Conservation (phyloP, 2,888 invertebrate genomes). For the Drosophila percnosoma region DNA sequence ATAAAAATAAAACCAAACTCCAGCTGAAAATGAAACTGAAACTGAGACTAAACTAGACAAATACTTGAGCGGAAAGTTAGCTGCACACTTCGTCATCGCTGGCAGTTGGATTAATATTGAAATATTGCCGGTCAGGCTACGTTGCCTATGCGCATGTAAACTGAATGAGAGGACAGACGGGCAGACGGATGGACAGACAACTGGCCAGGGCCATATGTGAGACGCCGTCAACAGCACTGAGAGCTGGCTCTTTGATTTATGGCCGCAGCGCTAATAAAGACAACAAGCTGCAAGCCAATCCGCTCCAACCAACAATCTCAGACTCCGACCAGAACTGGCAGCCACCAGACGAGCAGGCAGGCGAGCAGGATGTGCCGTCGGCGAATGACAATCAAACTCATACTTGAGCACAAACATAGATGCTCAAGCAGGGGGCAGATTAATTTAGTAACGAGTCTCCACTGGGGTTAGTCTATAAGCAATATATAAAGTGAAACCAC, state of each 20-base stretch:
- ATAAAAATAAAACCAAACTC: conserved; percentile 27
- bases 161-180: conserved; percentile 36
- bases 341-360: neutral
- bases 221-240: conserved; percentile 50
- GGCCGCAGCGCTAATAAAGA: conserved; percentile 71
- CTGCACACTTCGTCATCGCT: conserved; percentile 76
- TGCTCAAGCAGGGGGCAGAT: conserved; percentile 12
- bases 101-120: conserved; percentile 83
- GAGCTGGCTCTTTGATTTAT: conserved; percentile 76
- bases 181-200: conserved; percentile 13
- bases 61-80: conserved; percentile 71
- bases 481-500: neutral
- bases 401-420: conserved; percentile 12
- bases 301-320: conserved; percentile 13
- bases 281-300: conserved; percentile 75
- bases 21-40: conserved; percentile 24
- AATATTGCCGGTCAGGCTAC: conserved; percentile 73
- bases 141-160: conserved; percentile 66
- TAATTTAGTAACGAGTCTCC: neutral
- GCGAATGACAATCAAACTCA: conserved; percentile 51
- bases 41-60: conserved; percentile 64
- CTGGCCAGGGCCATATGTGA: conserved; percentile 75
- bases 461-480: neutral
- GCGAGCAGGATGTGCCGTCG: conserved; percentile 70
- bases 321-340: conserved; percentile 10